Conservation (phyloP, 2,888 invertebrate genomes). For the Frankliniella intonsa region DNA sequence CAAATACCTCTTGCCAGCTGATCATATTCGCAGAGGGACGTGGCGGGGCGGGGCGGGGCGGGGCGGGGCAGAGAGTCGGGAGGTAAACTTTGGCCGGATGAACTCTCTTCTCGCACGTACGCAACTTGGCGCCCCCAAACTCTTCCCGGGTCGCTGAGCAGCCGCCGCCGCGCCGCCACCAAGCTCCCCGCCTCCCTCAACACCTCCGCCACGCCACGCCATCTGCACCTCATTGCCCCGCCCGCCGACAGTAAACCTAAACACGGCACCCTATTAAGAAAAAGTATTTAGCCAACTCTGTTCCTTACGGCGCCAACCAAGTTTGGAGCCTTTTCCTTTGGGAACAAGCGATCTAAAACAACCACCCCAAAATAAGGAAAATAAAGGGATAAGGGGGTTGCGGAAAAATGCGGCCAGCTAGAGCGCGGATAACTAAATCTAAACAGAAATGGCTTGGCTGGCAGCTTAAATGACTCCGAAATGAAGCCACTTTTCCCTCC, state of each 20-base stretch:
- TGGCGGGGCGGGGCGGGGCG: neutral
- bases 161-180: neutral
- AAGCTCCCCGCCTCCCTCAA: too few relatives aligned
- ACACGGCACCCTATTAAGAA: slow-evolving; percentile 11
- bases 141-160: neutral
- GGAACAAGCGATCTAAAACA: too few relatives aligned
- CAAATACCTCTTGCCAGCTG: slow-evolving; percentile 20
- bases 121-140: neutral
- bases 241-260: slow-evolving; percentile 6
- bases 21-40: neutral
- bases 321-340: too few relatives aligned
- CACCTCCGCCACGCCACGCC: neutral
- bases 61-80: neutral
- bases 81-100: neutral
- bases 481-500: too few relatives aligned
- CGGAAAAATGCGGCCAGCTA: too few relatives aligned
- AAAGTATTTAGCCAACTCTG: slow-evolving; percentile 15
- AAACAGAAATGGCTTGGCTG: too few relatives aligned
- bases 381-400: too few relatives aligned
- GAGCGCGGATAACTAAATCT: too few relatives aligned
- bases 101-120: neutral
- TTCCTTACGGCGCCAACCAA: too few relatives aligned
- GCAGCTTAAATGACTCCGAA: too few relatives aligned
- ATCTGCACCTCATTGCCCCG: neutral
- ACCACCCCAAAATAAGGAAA: too few relatives aligned